Conservation (phyloP, 2,888 invertebrate species). For the Sphinx pinastri region DNA sequence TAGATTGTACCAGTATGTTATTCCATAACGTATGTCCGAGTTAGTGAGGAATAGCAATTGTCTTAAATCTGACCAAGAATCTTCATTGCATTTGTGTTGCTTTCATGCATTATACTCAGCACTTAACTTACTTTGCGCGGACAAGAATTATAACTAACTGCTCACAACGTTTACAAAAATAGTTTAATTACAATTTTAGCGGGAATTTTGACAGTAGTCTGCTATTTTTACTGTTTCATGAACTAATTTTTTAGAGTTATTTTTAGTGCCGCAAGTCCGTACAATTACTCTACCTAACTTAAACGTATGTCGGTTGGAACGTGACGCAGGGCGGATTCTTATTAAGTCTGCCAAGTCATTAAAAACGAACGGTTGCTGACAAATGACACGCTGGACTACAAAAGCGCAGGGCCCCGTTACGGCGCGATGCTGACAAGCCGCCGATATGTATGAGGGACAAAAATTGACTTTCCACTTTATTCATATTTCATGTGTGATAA, state of each 20-base stretch:
- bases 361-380: too few species aligned
- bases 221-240: neutral
- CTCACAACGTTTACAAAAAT: neutral
- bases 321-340: too few species aligned
- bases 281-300: too few species aligned
- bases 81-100: neutral
- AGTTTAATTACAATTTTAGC: conserved; percentile 3
- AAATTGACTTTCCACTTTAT: too few species aligned
- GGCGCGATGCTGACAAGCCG: too few species aligned
- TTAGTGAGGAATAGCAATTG: neutral
- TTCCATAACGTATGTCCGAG: neutral
- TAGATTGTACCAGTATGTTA: neutral
- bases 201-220: conserved; percentile 1
- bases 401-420: too few species aligned
- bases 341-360: too few species aligned
- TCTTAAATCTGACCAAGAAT: neutral
- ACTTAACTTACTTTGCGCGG: neutral
- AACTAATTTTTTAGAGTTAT: neutral
- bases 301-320: too few species aligned
- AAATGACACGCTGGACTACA: too few species aligned
- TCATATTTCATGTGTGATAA: too few species aligned
- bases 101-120: neutral
- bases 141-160: conserved; percentile 4
- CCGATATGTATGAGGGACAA: too few species aligned
- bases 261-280: neutral